Evolutionary conservation across 2,113 vertebrate genomes (phyloP), one percentile per base, ranked within the genome.

Genomic region (Callospermophilus lateralis): DNA sequence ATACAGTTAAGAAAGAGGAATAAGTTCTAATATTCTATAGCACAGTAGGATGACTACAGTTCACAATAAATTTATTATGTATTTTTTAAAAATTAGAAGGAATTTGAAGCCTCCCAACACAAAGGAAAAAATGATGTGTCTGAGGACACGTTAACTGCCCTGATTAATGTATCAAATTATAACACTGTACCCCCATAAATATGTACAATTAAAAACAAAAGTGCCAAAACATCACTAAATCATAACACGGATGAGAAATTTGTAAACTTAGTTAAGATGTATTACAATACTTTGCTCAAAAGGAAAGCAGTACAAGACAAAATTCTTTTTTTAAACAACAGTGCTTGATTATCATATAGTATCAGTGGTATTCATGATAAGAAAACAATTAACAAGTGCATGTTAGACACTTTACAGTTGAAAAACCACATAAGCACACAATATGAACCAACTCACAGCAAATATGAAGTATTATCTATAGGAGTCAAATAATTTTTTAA

Each of bases 271-370:
- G 51, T 58, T 28, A 94, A 90, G 4, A n/a, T 45, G 26, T 67
- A 96, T 63, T 84, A 94, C 4, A 67, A 76, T 37, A 91, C 48
- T 91, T 51, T 83, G 67, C 61, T 89, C 20, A 68, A 2, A 90
- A 91, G 34, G 22, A 94, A 95, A 83, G 70, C 10, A 45, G 37
- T 20, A 74, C 28, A 78, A 90, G 37, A 37, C 86, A 70, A 89
- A 92, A 81, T 58, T 93, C 8, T 88, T 51, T 67, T 63, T 76
- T 53, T 76, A 87, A 90, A 65, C 8, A 76, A 65, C 6, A 76
- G 11, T 79, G 67, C 30, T 20, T 83, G 12, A 83, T 78, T 51
- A 32, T 72, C 42, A 78, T n/a, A 39, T 30, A 58, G 8, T 42
- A 93, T 37, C 42, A 90, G 73, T 58, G 24, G 39, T 68, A 90